A percentile compares a stretch with the other conserved stretches of the same genome.
Evolutionary conservation across 64 coral and sea anemone species (phyloP).

Genomic region (Montipora cactus): DNA sequence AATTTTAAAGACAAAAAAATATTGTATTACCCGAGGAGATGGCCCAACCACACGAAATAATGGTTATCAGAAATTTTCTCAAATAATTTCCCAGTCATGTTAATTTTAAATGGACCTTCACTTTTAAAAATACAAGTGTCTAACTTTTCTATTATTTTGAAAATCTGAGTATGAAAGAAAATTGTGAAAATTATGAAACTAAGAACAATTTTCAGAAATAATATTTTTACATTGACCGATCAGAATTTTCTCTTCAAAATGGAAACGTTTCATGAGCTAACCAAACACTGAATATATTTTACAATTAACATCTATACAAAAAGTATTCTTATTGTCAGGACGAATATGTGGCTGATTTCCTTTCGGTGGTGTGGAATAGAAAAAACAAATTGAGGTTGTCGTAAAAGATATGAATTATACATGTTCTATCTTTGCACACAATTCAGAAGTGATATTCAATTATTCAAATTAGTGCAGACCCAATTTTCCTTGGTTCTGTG

Average conservation of each 20-base stretch:
- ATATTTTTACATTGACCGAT: neutral
- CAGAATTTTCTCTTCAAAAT: constrained; percentile 7
- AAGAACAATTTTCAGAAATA: neutral
- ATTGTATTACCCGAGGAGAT: constrained; percentile 45
- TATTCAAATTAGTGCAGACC: constrained; percentile 58
- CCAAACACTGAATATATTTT: constrained; percentile 4
- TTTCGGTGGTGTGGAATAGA: constrained; percentile 40
- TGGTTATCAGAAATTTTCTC: constrained; percentile 77
- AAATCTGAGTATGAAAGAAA: constrained; percentile 24
- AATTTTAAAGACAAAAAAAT: constrained; percentile 77
- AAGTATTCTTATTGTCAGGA: constrained; percentile 45
- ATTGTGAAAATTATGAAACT: neutral
- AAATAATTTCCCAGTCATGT: constrained; percentile 58
- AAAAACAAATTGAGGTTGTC: constrained; percentile 70
- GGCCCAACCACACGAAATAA: constrained; percentile 55
- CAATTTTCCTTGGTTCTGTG: constrained; percentile 17
- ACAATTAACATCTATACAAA: constrained; percentile 13
- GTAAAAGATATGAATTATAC: constrained; percentile 73
- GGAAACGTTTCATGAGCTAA: constrained; percentile 12
- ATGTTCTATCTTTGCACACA: constrained; percentile 56
- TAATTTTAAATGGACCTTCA: constrained; percentile 43
- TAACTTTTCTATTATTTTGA: neutral
- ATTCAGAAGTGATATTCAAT: constrained; percentile 65
- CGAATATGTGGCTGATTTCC: constrained; percentile 35
- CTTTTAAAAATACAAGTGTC: constrained; percentile 29